These are phyloP conservation scores for Anthophora plumipes DNA, from an alignment of 2,888 invertebrate species.

Conservation along the genomic window DNA sequence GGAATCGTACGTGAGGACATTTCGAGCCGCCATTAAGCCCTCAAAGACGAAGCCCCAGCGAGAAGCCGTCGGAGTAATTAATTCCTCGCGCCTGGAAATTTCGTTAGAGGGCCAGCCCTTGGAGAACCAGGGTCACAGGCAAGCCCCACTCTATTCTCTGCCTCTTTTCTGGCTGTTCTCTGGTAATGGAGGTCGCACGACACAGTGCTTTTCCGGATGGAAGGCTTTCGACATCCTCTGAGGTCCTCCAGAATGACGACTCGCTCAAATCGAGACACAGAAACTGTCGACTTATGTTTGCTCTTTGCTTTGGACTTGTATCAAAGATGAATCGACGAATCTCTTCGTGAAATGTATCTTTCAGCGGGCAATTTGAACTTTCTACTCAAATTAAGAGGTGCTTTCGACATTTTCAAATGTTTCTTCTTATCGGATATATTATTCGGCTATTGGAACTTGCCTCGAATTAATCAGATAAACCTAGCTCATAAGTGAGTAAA, in stretches of 20 bases:
- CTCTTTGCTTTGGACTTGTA: not conserved
- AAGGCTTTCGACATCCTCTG: not conserved
- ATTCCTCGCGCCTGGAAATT: constrained; percentile 69
- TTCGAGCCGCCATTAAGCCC: constrained; percentile 42
- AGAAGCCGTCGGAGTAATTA: constrained; percentile 48
- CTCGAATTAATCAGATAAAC: too few species aligned
- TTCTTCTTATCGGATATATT: too few species aligned
- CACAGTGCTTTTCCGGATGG: constrained; percentile 12
- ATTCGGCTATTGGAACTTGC: too few species aligned
- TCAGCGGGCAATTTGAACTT: too few species aligned
- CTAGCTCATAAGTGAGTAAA: too few species aligned
- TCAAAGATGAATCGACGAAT: too few species aligned
- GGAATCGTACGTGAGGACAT: constrained; percentile 53
- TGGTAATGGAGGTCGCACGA: not conserved
- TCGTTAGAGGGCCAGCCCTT: constrained; percentile 37
- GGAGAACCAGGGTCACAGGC: constrained; percentile 16
- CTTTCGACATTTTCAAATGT: too few species aligned
- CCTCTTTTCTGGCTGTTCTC: not conserved
- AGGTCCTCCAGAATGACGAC: not conserved
- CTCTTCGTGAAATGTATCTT: too few species aligned
- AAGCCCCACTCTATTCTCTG: not conserved
- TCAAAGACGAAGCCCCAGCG: constrained; percentile 48
- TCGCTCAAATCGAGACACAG: not conserved
- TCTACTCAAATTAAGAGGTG: too few species aligned
- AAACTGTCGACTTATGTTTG: not conserved